Percentiles rank a stretch among this genome's conserved stretches.
These are phyloP conservation scores for Argopecten irradians DNA, from an alignment of 1,140 invertebrate genomes.

Conservation along the genomic window DNA sequence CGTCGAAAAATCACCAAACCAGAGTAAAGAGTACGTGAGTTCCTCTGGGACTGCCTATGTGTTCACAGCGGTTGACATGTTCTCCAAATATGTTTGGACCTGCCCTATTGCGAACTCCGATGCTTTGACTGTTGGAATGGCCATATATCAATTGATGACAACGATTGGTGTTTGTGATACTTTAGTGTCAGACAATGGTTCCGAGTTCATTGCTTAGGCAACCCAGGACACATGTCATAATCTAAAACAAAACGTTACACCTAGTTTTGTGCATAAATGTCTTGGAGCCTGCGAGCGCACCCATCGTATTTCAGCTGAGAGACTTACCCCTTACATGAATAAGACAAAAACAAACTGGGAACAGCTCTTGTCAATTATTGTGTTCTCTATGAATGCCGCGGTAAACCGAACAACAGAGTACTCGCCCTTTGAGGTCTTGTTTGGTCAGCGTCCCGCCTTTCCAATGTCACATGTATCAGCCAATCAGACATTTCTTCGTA, in stretches of 20 bases:
- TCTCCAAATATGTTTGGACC: neutral
- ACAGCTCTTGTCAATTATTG: slow-evolving; percentile 28
- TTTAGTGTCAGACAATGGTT: neutral
- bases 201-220: slow-evolving; percentile 20
- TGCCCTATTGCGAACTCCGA: neutral
- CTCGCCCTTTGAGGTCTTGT: slow-evolving; percentile 40
- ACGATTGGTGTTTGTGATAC: slow-evolving; percentile 24
- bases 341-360: slow-evolving; percentile 33
- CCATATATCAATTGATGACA: neutral
- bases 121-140: neutral
- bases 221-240: slow-evolving; percentile 31
- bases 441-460: slow-evolving; percentile 31
- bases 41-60: neutral
- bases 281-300: slow-evolving; percentile 40
- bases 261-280: slow-evolving; percentile 41
- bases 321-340: slow-evolving; percentile 31
- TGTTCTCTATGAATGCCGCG: slow-evolving; percentile 32
- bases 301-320: slow-evolving; percentile 14
- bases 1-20: slow-evolving; percentile 25
- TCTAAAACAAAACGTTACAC: slow-evolving; percentile 34
- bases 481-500: neutral
- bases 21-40: neutral
- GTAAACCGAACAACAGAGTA: slow-evolving; percentile 35
- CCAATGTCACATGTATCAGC: neutral
- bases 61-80: neutral